These are phyloP conservation scores for Drosophila hydei DNA, from an alignment of 1,140 invertebrate species.

Conservation along the genomic window DNA sequence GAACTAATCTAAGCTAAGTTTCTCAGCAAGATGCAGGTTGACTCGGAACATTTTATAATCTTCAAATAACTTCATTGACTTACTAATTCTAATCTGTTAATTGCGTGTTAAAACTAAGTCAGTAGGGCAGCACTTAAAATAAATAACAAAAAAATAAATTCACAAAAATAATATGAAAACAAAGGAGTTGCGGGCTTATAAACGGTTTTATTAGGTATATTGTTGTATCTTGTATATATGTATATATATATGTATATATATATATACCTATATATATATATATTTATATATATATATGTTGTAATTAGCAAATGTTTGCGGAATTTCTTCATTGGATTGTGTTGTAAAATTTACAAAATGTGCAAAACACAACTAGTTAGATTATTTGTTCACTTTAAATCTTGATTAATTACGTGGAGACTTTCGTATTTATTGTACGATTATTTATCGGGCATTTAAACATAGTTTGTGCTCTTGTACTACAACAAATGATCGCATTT, in stretches of 20 bases:
- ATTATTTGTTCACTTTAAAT: slow-evolving; percentile 44
- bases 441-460: slow-evolving; percentile 49
- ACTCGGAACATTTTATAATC: too few relatives aligned
- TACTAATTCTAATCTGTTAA: background rate
- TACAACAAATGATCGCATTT: slow-evolving; percentile 36
- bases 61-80: too few relatives aligned
- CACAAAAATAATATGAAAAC: slow-evolving; percentile 11
- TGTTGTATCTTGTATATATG: slow-evolving; percentile 55
- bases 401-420: slow-evolving; percentile 45
- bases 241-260: slow-evolving; percentile 35
- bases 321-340: slow-evolving; percentile 51
- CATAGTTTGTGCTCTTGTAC: slow-evolving; percentile 36
- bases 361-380: slow-evolving; percentile 78
- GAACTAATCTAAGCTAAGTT: background rate
- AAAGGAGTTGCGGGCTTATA: slow-evolving; percentile 59
- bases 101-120: slow-evolving; percentile 10
- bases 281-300: slow-evolving; percentile 36
- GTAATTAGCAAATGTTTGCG: slow-evolving; percentile 56
- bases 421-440: slow-evolving; percentile 57
- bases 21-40: too few relatives aligned
- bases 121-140: slow-evolving; percentile 30
- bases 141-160: background rate
- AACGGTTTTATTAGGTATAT: slow-evolving; percentile 78
- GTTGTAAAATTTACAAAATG: slow-evolving; percentile 82
- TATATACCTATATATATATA: slow-evolving; percentile 40